phyloP scores from a whole-genome alignment of 2,113 vertebrate species.

The Sylvicapra grimmia region DNA sequence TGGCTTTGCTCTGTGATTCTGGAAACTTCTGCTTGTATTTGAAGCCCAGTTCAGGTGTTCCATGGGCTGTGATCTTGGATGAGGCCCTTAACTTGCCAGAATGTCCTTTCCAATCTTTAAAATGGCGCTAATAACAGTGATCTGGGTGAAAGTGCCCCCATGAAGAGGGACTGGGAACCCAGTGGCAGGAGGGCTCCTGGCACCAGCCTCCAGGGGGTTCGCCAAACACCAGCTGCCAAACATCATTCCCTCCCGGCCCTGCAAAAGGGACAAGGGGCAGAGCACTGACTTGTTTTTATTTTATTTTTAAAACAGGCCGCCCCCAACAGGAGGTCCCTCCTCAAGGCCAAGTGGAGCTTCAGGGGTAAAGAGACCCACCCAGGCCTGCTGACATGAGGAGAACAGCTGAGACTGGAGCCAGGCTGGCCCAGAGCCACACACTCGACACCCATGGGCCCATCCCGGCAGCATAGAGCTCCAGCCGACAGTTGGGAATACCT shows the following conservation, averaged over 20 bases:
- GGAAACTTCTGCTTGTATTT: neutral
- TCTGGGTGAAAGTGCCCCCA: fast-evolving
- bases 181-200: neutral
- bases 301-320: neutral
- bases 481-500: fast-evolving
- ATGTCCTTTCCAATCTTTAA: neutral
- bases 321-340: neutral
- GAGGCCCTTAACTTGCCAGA: neutral
- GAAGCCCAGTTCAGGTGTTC: neutral
- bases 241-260: neutral
- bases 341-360: neutral
- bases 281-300: neutral
- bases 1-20: neutral
- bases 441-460: fast-evolving
- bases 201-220: neutral
- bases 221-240: neutral
- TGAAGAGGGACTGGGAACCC: fast-evolving
- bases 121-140: neutral
- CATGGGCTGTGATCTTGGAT: neutral
- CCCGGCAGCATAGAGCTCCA: fast-evolving
- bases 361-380: fast-evolving
- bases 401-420: too few relatives aligned
- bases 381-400: neutral
- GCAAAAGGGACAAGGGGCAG: neutral
- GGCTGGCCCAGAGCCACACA: fast-evolving